Conservation (phyloP, 2,113 vertebrate species). For the Ctenomys sociabilis region DNA sequence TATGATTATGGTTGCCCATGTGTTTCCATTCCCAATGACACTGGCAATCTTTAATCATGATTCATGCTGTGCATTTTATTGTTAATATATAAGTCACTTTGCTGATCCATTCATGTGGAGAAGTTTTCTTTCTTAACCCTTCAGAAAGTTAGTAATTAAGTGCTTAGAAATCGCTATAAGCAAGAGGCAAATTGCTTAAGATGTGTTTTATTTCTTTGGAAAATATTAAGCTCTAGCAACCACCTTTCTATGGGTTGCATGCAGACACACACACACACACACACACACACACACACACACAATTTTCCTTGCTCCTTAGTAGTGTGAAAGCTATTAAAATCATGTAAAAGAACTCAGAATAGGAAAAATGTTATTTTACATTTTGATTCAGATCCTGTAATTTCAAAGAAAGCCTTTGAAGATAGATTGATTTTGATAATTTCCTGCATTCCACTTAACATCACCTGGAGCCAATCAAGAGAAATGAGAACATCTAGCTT, state of each 20-base stretch:
- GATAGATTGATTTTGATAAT: constrained; percentile 73
- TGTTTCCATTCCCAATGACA: neutral
- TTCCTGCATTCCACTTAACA: constrained; percentile 65
- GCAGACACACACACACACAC: neutral
- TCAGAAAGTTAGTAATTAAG: constrained; percentile 57
- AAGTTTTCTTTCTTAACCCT: constrained; percentile 41
- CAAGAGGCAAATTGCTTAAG: constrained; percentile 36
- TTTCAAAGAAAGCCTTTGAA: constrained; percentile 56
- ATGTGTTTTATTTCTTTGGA: constrained; percentile 12
- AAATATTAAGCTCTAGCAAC: constrained; percentile 45
- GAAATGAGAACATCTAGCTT: constrained; percentile 66
- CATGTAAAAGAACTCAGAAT: constrained; percentile 4
- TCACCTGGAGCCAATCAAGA: constrained; percentile 77
- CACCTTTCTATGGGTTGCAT: neutral
- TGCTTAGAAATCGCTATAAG: neutral
- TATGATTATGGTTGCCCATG: neutral
- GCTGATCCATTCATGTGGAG: neutral
- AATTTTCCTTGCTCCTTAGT: neutral
- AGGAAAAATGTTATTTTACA: constrained; percentile 33
- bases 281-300: neutral
- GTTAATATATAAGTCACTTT: constrained; percentile 11
- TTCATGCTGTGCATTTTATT: neutral
- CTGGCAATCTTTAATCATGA: neutral
- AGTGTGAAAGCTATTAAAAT: constrained; percentile 35
- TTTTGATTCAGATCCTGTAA: constrained; percentile 56